Conservation (phyloP, 2,113 vertebrate species). For the Amphilophus citrinellus region DNA sequence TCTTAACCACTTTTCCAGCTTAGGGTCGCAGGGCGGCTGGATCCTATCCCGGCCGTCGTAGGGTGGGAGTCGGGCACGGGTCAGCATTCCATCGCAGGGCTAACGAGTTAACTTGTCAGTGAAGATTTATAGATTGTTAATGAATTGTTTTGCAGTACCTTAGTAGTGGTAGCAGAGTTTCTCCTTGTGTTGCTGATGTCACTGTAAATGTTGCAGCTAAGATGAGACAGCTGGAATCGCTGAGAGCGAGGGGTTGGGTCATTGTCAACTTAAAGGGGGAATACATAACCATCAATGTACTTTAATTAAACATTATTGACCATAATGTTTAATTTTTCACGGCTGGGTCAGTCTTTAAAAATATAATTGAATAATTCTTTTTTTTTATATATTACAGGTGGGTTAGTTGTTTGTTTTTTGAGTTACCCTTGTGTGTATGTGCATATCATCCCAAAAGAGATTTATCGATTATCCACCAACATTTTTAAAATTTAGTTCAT, state of each 20-base stretch:
- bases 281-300: neutral
- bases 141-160: too few relatives aligned
- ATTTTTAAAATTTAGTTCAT: neutral
- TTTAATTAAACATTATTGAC: neutral
- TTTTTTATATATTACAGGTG: neutral
- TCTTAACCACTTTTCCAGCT: neutral
- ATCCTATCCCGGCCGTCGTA: neutral
- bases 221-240: neutral
- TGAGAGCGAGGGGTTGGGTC: neutral
- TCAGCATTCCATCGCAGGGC: neutral
- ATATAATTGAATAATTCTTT: neutral
- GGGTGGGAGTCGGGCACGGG: neutral
- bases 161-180: neutral
- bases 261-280: neutral
- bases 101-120: neutral
- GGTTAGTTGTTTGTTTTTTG: neutral
- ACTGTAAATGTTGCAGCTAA: neutral
- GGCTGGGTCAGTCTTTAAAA: neutral
- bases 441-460: neutral
- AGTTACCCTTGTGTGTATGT: neutral
- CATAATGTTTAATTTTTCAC: too few relatives aligned
- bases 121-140: neutral
- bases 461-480: neutral
- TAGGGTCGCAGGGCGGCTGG: neutral
- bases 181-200: neutral